Percentiles rank a stretch among this genome's conserved stretches.
These are phyloP conservation scores for Cerastis leucographa DNA, from an alignment of 2,888 invertebrate genomes.

Conservation along the genomic window DNA sequence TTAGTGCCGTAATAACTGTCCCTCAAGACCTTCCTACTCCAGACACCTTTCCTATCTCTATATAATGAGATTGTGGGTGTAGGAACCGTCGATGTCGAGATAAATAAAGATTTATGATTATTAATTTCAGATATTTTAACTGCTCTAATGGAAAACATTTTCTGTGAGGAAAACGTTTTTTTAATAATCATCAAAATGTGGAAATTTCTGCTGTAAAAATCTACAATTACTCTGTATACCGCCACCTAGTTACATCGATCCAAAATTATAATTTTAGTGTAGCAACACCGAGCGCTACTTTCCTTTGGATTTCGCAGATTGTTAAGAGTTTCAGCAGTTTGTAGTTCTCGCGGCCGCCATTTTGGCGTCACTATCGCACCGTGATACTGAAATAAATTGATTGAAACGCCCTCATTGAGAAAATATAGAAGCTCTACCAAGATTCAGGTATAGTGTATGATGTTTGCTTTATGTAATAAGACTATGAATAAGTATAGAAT, in stretches of 20 bases:
- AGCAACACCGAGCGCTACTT: conserved; percentile 44
- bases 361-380: conserved; percentile 85
- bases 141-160: background rate
- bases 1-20: too few relatives aligned
- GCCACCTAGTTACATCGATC: conserved; percentile 45
- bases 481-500: conserved; percentile 2
- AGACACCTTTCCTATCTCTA: too few relatives aligned
- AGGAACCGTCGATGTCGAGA: too few relatives aligned
- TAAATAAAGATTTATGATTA: too few relatives aligned
- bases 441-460: conserved; percentile 65
- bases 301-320: conserved; percentile 19
- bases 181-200: background rate
- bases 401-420: conserved; percentile 87
- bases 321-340: conserved; percentile 26
- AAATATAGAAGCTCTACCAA: conserved; percentile 78
- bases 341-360: conserved; percentile 80
- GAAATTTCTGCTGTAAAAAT: background rate
- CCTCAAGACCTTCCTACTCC: too few relatives aligned
- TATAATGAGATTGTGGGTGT: too few relatives aligned
- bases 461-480: conserved; percentile 31
- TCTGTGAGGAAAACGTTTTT: background rate
- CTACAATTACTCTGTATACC: conserved; percentile 2
- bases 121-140: background rate
- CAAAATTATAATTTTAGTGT: conserved; percentile 41
- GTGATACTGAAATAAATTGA: conserved; percentile 74